Evolutionary conservation across 2,888 invertebrate species (phyloP).

Genomic region (Branchellion lobata): DNA sequence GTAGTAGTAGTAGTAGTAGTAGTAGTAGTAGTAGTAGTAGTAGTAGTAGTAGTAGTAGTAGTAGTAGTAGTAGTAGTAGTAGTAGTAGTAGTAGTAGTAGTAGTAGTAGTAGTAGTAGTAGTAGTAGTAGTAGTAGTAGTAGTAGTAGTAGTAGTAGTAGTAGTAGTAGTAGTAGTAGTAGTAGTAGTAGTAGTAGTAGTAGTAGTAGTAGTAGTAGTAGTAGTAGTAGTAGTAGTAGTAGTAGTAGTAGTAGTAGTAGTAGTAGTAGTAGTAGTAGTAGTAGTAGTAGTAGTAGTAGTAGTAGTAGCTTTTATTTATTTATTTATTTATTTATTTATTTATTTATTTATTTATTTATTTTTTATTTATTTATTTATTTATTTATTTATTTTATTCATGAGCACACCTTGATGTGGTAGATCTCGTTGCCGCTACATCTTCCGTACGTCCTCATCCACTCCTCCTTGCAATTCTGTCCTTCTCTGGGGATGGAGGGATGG

Average conservation of each 20-base stretch:
- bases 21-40: slow-evolving; percentile 3
- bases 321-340: too few species aligned
- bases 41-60: slow-evolving; percentile 7
- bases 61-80: background rate
- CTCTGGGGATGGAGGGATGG: slow-evolving; percentile 67
- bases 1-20: too few species aligned
- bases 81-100: slow-evolving; percentile 7
- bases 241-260: slow-evolving; percentile 14
- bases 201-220: slow-evolving; percentile 14
- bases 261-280: slow-evolving; percentile 14
- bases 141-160: slow-evolving; percentile 14
- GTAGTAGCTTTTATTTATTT: too few species aligned
- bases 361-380: too few species aligned
- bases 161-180: slow-evolving; percentile 14
- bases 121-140: slow-evolving; percentile 8
- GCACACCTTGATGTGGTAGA: slow-evolving; percentile 93
- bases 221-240: slow-evolving; percentile 11
- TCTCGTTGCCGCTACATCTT: slow-evolving; percentile 96
- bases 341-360: too few species aligned
- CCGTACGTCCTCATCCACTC: slow-evolving; percentile 99
- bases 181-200: slow-evolving; percentile 14
- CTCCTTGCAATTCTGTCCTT: slow-evolving; percentile 89
- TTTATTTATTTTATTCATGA: too few species aligned
- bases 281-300: slow-evolving; percentile 14
- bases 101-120: slow-evolving; percentile 7